Conservation (phyloP, 2,888 invertebrate genomes). For the Eristalinus sepulchralis region DNA sequence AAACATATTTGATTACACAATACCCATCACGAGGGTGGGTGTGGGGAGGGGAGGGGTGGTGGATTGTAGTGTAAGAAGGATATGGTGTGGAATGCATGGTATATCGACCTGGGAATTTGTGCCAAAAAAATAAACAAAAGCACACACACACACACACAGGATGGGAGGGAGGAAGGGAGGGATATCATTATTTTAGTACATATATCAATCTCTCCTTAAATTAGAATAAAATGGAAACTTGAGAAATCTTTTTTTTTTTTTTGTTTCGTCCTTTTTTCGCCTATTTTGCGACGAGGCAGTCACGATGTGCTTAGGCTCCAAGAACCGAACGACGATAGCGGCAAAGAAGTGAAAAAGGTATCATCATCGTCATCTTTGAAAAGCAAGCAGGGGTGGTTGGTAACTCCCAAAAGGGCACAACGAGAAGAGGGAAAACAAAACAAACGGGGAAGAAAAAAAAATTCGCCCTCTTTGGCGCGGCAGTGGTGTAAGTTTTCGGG, state of each 20-base stretch:
- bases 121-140: background rate
- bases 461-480: too few species aligned
- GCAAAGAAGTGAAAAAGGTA: background rate
- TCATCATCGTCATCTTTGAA: slow-evolving; percentile 16
- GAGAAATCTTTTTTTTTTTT: slow-evolving; percentile 17
- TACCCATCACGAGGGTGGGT: background rate
- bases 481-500: slow-evolving; percentile 16
- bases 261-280: too few species aligned
- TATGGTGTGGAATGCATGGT: background rate
- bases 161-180: too few species aligned
- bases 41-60: background rate
- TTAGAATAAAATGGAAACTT: slow-evolving; percentile 11
- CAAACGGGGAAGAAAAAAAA: background rate
- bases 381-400: too few species aligned
- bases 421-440: slow-evolving; percentile 8
- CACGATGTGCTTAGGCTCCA: too few species aligned
- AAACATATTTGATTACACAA: slow-evolving; percentile 34
- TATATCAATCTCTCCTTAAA: background rate
- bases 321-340: too few species aligned
- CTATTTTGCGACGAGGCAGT: too few species aligned
- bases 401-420: background rate
- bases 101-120: slow-evolving; percentile 1
- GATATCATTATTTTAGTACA: background rate
- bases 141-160: background rate
- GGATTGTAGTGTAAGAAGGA: background rate